A percentile compares a stretch with the other conserved stretches of the same genome.
phyloP scores from a whole-genome alignment of 2,797 vertebrate genomes.

The Ceryle rudis region DNA sequence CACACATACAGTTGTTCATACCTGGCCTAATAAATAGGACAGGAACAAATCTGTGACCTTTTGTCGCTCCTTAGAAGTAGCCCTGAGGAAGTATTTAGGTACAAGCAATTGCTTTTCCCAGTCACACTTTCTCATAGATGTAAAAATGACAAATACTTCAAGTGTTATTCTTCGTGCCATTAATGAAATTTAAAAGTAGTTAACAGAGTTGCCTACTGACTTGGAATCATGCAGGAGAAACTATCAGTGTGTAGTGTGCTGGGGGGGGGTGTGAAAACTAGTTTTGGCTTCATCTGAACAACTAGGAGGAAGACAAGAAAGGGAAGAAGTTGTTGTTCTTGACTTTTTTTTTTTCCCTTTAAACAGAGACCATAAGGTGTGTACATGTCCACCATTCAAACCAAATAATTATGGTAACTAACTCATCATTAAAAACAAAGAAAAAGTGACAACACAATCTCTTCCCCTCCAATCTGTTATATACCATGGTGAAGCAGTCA shows the following conservation, averaged over 20 bases:
- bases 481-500: background rate
- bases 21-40: background rate
- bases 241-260: background rate
- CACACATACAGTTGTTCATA: fast-evolving
- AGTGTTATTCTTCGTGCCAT: background rate
- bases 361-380: fast-evolving
- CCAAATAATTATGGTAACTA: background rate
- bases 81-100: background rate
- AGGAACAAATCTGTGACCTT: background rate
- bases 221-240: background rate
- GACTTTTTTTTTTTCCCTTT: background rate
- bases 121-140: background rate
- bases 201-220: background rate
- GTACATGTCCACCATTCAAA: fast-evolving
- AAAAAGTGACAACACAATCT: background rate
- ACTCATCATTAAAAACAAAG: background rate
- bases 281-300: background rate
- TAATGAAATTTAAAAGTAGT: background rate
- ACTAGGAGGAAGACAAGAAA: background rate
- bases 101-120: background rate
- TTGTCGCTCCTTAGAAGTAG: background rate
- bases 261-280: background rate
- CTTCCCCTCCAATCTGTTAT: background rate
- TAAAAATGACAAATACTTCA: background rate
- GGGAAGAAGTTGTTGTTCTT: background rate